Conservation (phyloP, 2,888 invertebrate genomes). For the Chymomyza amoena region DNA sequence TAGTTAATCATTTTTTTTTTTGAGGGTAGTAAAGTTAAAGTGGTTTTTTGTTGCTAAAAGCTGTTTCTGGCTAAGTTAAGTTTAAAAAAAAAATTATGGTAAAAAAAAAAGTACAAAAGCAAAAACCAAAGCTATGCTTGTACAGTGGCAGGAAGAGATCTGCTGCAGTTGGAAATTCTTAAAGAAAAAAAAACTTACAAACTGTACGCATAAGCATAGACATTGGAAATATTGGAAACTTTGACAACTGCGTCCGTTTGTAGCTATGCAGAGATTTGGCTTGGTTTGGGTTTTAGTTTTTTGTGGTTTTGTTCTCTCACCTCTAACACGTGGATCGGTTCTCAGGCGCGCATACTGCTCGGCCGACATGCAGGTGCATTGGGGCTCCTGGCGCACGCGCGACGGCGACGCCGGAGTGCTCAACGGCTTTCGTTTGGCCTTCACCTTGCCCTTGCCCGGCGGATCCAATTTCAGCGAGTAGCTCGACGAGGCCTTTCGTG, state of each 20-base stretch:
- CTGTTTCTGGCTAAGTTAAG: constrained; percentile 1
- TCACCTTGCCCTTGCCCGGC: constrained; percentile 91
- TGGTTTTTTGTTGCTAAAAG: constrained; percentile 11
- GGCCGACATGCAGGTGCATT: constrained; percentile 96
- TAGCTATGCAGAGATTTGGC: constrained; percentile 14
- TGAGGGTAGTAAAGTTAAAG: constrained; percentile 12
- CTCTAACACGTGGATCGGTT: constrained; percentile 77
- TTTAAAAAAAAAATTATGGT: background rate
- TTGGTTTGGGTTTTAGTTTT: constrained; percentile 16
- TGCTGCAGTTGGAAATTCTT: background rate
- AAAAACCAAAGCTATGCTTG: background rate
- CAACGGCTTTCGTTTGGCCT: constrained; percentile 92
- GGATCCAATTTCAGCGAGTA: constrained; percentile 97
- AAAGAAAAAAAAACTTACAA: constrained; percentile 3
- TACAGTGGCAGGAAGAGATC: background rate
- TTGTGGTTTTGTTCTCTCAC: constrained; percentile 59
- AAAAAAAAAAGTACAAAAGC: constrained; percentile 9
- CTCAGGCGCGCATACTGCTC: constrained; percentile 93
- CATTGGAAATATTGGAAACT: background rate
- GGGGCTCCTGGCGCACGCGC: constrained; percentile 87
- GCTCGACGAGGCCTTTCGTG: constrained; percentile 97
- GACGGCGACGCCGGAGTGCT: constrained; percentile 97
- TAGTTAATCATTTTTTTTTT: background rate
- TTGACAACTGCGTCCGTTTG: background rate
- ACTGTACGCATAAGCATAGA: background rate